Percentiles rank a stretch among this genome's conserved stretches.
These are phyloP conservation scores for Eupithecia pulchellata DNA, from an alignment of 2,888 invertebrate species.

Conservation along the genomic window DNA sequence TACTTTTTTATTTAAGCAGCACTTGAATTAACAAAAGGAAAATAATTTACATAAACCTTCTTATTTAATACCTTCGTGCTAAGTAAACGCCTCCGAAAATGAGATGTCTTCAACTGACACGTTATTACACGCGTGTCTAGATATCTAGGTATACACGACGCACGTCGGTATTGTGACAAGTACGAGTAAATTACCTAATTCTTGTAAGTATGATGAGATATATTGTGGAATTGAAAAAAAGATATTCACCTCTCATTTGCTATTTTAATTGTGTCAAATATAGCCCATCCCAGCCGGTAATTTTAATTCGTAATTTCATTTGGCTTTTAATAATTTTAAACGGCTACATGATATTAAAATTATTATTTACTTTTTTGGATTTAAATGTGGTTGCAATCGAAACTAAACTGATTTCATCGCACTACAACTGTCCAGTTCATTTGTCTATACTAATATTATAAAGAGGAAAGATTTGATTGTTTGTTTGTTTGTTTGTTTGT, in stretches of 20 bases:
- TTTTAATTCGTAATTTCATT: neutral
- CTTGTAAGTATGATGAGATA: neutral
- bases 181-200: neutral
- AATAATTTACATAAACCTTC: conserved; percentile 4
- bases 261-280: neutral
- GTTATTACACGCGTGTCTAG: conserved; percentile 35
- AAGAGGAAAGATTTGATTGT: too few relatives aligned
- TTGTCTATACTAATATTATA: too few relatives aligned
- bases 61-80: neutral
- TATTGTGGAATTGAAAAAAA: neutral
- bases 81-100: conserved; percentile 21
- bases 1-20: neutral
- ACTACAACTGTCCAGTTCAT: too few relatives aligned
- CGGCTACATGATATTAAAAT: too few relatives aligned
- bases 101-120: conserved; percentile 40
- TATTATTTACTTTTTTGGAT: too few relatives aligned
- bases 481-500: too few relatives aligned
- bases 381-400: too few relatives aligned
- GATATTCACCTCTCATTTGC: neutral
- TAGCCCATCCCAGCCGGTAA: neutral
- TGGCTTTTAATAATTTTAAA: neutral
- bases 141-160: conserved; percentile 1
- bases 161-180: neutral
- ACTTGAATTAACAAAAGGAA: neutral
- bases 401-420: too few relatives aligned